These are phyloP conservation scores for Geotrupes spiniger DNA, from an alignment of 2,888 invertebrate species.

Conservation along the genomic window DNA sequence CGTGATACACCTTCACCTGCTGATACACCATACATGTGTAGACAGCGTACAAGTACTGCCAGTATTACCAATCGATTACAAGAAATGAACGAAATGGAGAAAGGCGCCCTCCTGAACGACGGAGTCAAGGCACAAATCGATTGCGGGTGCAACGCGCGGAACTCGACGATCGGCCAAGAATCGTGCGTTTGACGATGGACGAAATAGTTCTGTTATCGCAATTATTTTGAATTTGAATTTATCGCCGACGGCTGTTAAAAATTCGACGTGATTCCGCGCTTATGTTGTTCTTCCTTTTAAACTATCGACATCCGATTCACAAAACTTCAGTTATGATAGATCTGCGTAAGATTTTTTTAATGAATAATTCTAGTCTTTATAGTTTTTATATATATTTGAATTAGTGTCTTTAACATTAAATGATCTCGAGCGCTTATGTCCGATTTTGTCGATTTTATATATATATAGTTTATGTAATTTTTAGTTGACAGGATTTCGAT, in stretches of 20 bases:
- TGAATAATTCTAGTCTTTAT: slow-evolving; percentile 18
- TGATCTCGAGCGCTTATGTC: slow-evolving; percentile 30
- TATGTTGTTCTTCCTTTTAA: not conserved
- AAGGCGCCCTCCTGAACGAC: slow-evolving; percentile 49
- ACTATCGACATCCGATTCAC: not conserved
- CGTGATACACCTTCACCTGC: slow-evolving; percentile 71
- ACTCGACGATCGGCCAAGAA: slow-evolving; percentile 30
- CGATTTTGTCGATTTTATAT: slow-evolving; percentile 11
- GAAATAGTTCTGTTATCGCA: slow-evolving; percentile 12
- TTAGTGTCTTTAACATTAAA: slow-evolving; percentile 11
- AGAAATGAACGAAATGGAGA: slow-evolving; percentile 54
- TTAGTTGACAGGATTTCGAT: not conserved
- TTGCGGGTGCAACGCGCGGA: slow-evolving; percentile 22
- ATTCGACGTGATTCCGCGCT: no score
- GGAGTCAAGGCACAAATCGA: not conserved
- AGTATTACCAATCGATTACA: slow-evolving; percentile 49
- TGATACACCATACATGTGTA: slow-evolving; percentile 76
- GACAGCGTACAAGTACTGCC: slow-evolving; percentile 70
- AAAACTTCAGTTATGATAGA: slow-evolving; percentile 1
- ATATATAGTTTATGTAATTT: no score
- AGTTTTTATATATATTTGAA: slow-evolving; percentile 14
- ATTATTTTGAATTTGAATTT: slow-evolving; percentile 6
- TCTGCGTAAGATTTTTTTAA: slow-evolving; percentile 16
- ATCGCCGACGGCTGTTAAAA: not conserved
- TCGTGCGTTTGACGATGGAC: slow-evolving; percentile 43